Evolutionary conservation across 2,797 vertebrate genomes (phyloP).

Genomic region (Crenichthys baileyi): DNA sequence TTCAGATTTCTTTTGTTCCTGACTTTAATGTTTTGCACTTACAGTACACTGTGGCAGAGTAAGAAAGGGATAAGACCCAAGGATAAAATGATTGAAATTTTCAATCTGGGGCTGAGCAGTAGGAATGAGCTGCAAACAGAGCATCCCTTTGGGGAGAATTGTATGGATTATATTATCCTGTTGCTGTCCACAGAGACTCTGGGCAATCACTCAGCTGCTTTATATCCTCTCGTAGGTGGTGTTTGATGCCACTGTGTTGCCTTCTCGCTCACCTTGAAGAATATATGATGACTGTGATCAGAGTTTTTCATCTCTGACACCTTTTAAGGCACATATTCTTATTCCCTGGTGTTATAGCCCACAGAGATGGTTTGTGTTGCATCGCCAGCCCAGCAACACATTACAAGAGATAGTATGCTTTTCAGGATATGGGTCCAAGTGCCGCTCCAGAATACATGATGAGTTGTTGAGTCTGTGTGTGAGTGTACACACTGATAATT

Average conservation of each 20-base stretch:
- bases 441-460: slow-evolving; percentile 53
- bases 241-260: slow-evolving; percentile 51
- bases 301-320: slow-evolving; percentile 61
- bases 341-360: slow-evolving; percentile 51
- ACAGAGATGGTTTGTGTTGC: slow-evolving; percentile 48
- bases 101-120: slow-evolving; percentile 65
- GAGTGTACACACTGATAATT: slow-evolving; percentile 19
- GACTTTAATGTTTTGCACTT: slow-evolving; percentile 51
- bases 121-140: slow-evolving; percentile 74
- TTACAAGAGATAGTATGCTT: slow-evolving; percentile 58
- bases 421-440: slow-evolving; percentile 66
- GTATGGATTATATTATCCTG: slow-evolving; percentile 73
- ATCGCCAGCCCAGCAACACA: slow-evolving; percentile 38
- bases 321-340: slow-evolving; percentile 57
- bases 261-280: slow-evolving; percentile 59
- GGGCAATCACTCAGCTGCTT: slow-evolving; percentile 70
- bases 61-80: slow-evolving; percentile 47
- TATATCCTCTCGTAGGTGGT: slow-evolving; percentile 63
- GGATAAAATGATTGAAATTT: slow-evolving; percentile 72
- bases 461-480: slow-evolving; percentile 15
- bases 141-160: slow-evolving; percentile 64
- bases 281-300: slow-evolving; percentile 67
- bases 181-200: slow-evolving; percentile 66
- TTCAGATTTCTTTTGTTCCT: slow-evolving; percentile 52
- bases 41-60: slow-evolving; percentile 45